Base-by-base conservation (phyloP, 2,797 vertebrate genomes). In the Delichon dasypus region DNA sequence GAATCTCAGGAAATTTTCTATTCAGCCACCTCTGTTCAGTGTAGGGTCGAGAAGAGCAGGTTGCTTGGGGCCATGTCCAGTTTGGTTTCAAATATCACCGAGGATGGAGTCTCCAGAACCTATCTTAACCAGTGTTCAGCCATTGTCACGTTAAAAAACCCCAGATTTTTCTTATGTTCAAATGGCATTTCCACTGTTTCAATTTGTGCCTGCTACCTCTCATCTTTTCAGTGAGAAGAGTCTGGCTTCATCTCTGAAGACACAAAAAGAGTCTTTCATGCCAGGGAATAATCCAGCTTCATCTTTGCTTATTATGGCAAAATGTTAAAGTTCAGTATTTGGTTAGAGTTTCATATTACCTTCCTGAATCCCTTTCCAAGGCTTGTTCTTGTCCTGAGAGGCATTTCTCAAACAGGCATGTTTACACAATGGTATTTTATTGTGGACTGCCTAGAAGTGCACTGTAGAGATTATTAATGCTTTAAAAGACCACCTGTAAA, bases 231-330 rank as follows among this genome's bases (percentile, higher is more conserved):
- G 12, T 66, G 19, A 54, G 50, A 30, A 72, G 30, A 79, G 5
- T 44, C 23, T 91, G 51, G 22, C 51, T 85, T 84, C 12, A 3
- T 81, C 50, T 85, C 27, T 65, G 70, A 81, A 81, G 53, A 23
- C 48, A 80, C 36, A 74, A 83, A 66, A 85, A 34, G 25, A 36
- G 23, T 71, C 68, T 85, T 75, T 86, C 57, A 84, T 86, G 57
- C n/a, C 50, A 67, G 30, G 58, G 47, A 78, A 84, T 26, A 93
- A 90, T 90, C 32, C 73, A 75, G 26, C 32, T 90, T 81, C 26
- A 32, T 86, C 32, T 84, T 89, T 90, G 42, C 74, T 94, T 92
- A 20, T 90, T 76, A 53, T 89, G 55, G 84, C 74, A 79, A 87
- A 89, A 53, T 72, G 64, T 51, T 79, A 70, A 94, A 90, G 55